Base-by-base conservation (phyloP, 2,113 vertebrate genomes). In the Perognathus longimembris region DNA sequence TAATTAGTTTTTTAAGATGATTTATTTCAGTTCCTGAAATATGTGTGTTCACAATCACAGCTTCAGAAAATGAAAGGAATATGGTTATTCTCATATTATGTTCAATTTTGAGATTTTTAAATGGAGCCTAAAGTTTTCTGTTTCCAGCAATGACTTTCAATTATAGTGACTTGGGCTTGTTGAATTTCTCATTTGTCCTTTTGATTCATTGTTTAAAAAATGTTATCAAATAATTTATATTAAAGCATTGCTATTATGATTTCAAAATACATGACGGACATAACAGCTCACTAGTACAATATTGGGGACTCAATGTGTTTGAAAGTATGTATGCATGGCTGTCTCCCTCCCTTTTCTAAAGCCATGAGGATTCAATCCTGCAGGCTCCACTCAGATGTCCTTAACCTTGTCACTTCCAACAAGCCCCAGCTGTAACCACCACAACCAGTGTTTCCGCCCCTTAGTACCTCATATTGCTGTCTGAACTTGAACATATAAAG, bases 51-150 rank as follows among this genome's bases (percentile, higher is more conserved):
- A 92, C 85, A 66, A 21, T 26, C 20, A 1, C 17, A 88, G 17
- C 83, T 79, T 34, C 59, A 42, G 42, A 80, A 89, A 24, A 64
- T 4, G 82, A 92, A 85, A 40, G 14, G 11, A 5, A 30, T 32
- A 28, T 10, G 0, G 0, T 76, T 80, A 54, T 15, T 81, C 1
- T 85, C 7, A 36, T 91, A 67, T 2, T 81, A 40, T 10, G 50
- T 54, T 54, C 50, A 17, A 54, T 10, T 70, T 89, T 93, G 77
- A 38, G 17, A 75, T 93, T 95, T 86, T 14, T 86, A 66, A 57
- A 61, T 17, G 75, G 5, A 54, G 12, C 20, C 66, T 69, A 84
- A 66, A 7, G 63, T 85, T 79, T 82, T 70, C 8, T 75, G 0
- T 45, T 82, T 57, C 77, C 4, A 80, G 3, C 21, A 82, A 78